These are phyloP conservation scores for Corythaixoides concolor DNA, from an alignment of 2,113 vertebrate genomes.

Conservation along the genomic window DNA sequence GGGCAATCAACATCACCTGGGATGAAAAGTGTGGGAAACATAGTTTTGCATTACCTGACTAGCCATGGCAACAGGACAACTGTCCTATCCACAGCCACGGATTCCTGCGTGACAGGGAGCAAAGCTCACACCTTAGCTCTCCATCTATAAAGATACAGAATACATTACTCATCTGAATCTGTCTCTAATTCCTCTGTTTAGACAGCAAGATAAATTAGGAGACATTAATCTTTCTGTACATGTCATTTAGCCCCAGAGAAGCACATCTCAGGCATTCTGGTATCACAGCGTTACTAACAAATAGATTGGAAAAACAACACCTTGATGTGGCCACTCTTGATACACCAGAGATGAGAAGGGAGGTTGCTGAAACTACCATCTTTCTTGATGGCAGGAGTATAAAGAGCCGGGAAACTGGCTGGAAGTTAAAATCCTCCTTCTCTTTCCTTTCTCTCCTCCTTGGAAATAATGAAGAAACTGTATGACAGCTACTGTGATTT, in stretches of 20 bases:
- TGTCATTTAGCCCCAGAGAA: not conserved
- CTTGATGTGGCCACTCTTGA: not conserved
- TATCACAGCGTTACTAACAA: not conserved
- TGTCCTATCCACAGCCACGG: not conserved
- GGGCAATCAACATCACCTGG: not conserved
- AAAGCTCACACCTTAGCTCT: not conserved
- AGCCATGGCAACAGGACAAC: rapidly evolving
- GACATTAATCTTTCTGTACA: not conserved
- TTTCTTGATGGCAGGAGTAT: not conserved
- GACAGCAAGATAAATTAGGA: not conserved
- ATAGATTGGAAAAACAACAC: not conserved
- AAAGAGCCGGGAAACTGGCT: not conserved
- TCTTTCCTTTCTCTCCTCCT: not conserved
- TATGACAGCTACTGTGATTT: not conserved
- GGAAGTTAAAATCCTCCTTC: not conserved
- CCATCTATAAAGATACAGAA: not conserved
- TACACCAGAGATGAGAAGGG: not conserved
- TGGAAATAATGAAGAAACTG: not conserved
- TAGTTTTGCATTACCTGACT: not conserved
- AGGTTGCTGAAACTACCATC: rapidly evolving
- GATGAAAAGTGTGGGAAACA: not conserved
- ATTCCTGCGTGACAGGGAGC: not conserved
- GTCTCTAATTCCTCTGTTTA: not conserved
- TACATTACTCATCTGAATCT: not conserved
- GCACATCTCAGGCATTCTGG: not conserved